Conservation (phyloP, 2,113 vertebrate species). For the Oreotrochilus melanogaster region DNA sequence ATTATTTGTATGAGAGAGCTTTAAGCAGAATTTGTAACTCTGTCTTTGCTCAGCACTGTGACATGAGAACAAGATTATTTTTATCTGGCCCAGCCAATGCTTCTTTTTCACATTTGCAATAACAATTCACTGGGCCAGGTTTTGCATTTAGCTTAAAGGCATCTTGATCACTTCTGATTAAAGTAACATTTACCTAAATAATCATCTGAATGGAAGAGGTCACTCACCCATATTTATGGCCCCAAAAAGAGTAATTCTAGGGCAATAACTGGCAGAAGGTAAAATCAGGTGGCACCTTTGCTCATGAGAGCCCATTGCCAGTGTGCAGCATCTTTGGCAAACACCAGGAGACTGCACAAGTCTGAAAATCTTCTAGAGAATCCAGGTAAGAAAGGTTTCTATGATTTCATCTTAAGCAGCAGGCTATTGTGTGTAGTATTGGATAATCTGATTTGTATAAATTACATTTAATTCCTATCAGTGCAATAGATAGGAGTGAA, state of each 20-base stretch:
- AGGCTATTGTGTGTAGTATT: background rate
- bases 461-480: background rate
- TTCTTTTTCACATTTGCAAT: background rate
- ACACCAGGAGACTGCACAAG: background rate
- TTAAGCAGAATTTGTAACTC: background rate
- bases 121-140: background rate
- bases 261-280: background rate
- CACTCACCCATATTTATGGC: background rate
- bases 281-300: background rate
- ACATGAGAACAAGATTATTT: background rate
- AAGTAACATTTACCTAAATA: background rate
- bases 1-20: background rate
- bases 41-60: background rate
- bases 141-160: background rate
- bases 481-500: background rate
- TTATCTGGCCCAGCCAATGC: background rate
- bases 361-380: background rate
- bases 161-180: background rate
- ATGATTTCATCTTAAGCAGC: background rate
- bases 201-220: background rate
- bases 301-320: accelerated
- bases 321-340: background rate
- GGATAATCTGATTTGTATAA: background rate
- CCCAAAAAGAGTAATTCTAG: background rate
- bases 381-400: background rate